These are phyloP conservation scores for Paratilapia polleni DNA, from an alignment of 2,113 vertebrate species.

Conservation along the genomic window DNA sequence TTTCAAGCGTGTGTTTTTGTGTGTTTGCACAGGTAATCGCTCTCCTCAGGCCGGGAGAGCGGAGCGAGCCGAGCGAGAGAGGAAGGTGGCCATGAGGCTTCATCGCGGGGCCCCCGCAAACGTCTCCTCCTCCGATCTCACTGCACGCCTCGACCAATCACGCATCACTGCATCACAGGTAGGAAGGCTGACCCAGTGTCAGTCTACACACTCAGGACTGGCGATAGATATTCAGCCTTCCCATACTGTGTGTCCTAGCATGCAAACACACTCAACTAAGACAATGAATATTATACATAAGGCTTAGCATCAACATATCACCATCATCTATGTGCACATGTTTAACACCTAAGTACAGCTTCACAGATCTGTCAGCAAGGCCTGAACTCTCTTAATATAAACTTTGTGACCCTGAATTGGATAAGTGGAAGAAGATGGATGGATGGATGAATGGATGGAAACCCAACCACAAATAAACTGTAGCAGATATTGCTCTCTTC, in stretches of 20 bases:
- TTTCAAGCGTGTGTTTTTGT: neutral
- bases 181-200: neutral
- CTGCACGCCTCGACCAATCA: constrained; percentile 86
- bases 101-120: constrained; percentile 96
- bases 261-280: neutral
- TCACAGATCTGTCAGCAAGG: too few relatives aligned
- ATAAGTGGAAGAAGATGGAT: too few relatives aligned
- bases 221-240: neutral
- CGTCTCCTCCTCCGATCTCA: constrained; percentile 93
- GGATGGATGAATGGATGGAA: neutral
- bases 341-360: neutral
- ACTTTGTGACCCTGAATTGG: neutral
- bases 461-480: neutral
- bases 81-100: constrained; percentile 97
- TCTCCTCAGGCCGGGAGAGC: constrained; percentile 91
- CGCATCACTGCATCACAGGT: constrained; percentile 97
- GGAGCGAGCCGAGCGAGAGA: constrained; percentile 95
- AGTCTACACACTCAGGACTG: neutral
- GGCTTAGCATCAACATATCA: too few relatives aligned
- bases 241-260: too few relatives aligned
- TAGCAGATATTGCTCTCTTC: neutral
- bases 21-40: constrained; percentile 85
- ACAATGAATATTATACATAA: neutral
- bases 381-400: neutral
- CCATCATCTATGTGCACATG: neutral